Conservation (phyloP, 2,888 invertebrate species). For the Craniophora ligustri region DNA sequence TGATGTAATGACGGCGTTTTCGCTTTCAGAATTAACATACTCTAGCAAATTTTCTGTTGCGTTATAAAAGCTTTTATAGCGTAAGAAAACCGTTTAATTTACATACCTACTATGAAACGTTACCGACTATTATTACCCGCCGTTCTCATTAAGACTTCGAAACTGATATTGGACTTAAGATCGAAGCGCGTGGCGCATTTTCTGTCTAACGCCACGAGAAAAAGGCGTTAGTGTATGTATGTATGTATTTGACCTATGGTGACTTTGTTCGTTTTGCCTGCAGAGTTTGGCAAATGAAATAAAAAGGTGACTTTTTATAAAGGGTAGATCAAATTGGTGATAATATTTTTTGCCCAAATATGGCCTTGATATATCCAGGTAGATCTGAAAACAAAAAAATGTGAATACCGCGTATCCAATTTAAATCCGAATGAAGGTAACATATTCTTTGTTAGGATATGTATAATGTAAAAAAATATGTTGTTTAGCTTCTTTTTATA, state of each 20-base stretch:
- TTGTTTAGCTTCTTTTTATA: no score
- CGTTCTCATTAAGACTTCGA: constrained; percentile 12
- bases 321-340: constrained; percentile 32
- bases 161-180: no score
- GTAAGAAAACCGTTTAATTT: constrained; percentile 4
- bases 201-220: no score
- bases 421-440: background rate
- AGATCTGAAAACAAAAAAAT: constrained; percentile 28
- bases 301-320: constrained; percentile 31
- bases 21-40: constrained; percentile 22
- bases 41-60: constrained; percentile 10
- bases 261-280: constrained; percentile 19
- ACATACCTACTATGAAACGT: constrained; percentile 6
- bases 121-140: constrained; percentile 7
- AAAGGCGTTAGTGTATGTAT: no score
- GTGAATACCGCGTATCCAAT: background rate
- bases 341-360: constrained; percentile 21
- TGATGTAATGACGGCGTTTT: constrained; percentile 24
- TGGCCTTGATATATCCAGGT: constrained; percentile 39
- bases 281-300: constrained; percentile 19
- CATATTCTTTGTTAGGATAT: background rate
- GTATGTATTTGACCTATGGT: constrained; percentile 29
- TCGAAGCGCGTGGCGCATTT: no score
- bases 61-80: constrained; percentile 3
- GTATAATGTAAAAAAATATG: no score